These are phyloP conservation scores for Proterorhinus semilunaris DNA, from an alignment of 2,113 vertebrate species.

Conservation along the genomic window DNA sequence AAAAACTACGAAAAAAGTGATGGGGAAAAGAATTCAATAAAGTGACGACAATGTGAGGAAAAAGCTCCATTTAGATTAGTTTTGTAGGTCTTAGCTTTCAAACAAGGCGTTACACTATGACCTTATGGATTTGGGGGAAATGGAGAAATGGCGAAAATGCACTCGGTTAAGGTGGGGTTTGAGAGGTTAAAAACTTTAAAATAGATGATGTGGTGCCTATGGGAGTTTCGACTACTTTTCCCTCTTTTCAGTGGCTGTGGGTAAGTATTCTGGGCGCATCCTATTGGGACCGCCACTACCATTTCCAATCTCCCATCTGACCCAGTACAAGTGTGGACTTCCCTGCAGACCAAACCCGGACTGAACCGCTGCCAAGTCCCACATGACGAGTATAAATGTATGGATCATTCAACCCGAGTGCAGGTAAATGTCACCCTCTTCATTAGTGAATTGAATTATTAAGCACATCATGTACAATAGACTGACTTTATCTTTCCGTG, in stretches of 20 bases:
- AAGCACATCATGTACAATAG: constrained; percentile 3
- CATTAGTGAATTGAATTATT: constrained; percentile 9
- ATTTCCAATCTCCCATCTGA: background rate
- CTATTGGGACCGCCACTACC: background rate
- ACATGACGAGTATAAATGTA: background rate
- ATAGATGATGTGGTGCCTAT: background rate
- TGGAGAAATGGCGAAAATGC: background rate
- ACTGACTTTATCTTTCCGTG: background rate
- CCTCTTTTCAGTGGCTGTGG: background rate
- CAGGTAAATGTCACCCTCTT: constrained; percentile 6
- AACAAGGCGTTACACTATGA: too few species aligned
- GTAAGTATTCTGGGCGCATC: background rate
- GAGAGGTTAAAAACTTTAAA: background rate
- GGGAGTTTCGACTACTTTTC: background rate
- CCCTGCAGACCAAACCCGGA: constrained; percentile 1
- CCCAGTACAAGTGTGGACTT: background rate
- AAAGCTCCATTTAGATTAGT: too few species aligned
- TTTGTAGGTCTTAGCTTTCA: too few species aligned
- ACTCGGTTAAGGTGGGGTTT: background rate
- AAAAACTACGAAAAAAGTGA: too few species aligned
- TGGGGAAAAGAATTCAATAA: too few species aligned
- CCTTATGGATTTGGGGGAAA: too few species aligned
- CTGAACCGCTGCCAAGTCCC: background rate
- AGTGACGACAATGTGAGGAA: too few species aligned
- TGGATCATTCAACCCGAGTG: background rate